Evolutionary conservation across 2,113 vertebrate species (phyloP).

Genomic region (Poeciliopsis prolifica): DNA sequence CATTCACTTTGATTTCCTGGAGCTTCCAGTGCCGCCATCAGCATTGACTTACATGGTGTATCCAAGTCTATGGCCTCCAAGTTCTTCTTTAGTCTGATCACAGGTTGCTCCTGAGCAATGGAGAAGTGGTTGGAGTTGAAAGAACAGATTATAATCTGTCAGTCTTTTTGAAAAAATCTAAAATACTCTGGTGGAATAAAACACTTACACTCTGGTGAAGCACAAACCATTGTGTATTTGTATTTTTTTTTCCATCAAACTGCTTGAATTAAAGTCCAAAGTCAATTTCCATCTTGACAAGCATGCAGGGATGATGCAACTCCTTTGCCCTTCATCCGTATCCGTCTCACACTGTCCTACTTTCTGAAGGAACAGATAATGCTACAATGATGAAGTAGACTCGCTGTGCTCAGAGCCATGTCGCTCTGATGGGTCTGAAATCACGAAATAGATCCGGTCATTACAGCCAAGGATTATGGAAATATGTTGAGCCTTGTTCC

Average conservation of each 20-base stretch:
- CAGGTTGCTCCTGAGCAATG: no score
- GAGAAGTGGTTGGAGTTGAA: no score
- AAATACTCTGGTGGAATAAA: no score
- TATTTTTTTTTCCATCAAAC: constrained; percentile 2
- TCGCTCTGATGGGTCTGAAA: constrained; percentile 44
- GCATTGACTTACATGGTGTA: no score
- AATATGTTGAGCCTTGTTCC: constrained; percentile 24
- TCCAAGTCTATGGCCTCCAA: no score
- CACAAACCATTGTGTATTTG: background rate
- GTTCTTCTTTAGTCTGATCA: no score
- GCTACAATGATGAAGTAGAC: constrained; percentile 36
- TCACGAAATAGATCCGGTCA: constrained; percentile 61
- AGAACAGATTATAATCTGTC: no score
- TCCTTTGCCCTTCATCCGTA: constrained; percentile 8
- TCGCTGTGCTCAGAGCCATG: constrained; percentile 35
- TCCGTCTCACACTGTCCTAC: constrained; percentile 9
- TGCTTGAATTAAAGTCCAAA: background rate
- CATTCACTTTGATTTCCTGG: no score
- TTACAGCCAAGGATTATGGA: constrained; percentile 59
- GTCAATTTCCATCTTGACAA: constrained; percentile 6
- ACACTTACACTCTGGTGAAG: no score
- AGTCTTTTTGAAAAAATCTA: no score
- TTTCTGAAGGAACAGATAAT: constrained; percentile 47
- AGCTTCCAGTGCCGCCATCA: no score
- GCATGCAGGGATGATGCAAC: constrained; percentile 18